These are phyloP conservation scores for Xestia ashworthii DNA, from an alignment of 2,888 invertebrate species.

Conservation along the genomic window DNA sequence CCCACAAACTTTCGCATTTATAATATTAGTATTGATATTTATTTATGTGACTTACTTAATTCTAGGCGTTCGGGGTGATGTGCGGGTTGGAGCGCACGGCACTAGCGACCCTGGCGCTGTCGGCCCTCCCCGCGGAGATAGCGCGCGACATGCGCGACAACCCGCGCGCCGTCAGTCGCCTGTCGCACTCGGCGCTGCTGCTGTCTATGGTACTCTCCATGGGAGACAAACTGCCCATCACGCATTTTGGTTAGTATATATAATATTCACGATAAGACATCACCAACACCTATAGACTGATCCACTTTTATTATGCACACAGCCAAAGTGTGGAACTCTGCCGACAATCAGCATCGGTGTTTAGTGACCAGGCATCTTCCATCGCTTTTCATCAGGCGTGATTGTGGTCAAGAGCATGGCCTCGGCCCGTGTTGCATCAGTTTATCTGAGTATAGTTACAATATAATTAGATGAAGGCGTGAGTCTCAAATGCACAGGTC, in stretches of 20 bases:
- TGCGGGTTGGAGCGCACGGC: conserved; percentile 96
- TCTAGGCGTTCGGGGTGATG: conserved; percentile 96
- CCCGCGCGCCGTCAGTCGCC: conserved; percentile 94
- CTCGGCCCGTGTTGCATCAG: not conserved
- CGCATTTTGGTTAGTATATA: conserved; percentile 93
- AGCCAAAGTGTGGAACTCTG: no score
- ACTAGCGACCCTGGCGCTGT: conserved; percentile 95
- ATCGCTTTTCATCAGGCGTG: no score
- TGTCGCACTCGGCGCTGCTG: conserved; percentile 95
- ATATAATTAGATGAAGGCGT: not conserved
- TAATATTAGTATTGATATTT: no score
- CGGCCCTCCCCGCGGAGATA: conserved; percentile 97
- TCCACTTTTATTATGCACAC: no score
- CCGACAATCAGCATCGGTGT: no score
- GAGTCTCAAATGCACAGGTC: not conserved
- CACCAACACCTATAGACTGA: no score
- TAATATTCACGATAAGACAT: no score
- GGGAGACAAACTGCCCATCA: conserved; percentile 97
- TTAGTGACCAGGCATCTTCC: no score
- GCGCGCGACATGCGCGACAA: conserved; percentile 96
- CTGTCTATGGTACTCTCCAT: conserved; percentile 97
- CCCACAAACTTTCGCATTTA: no score
- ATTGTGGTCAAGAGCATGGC: no score
- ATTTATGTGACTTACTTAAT: not conserved
- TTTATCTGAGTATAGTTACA: not conserved